Conservation (phyloP, 1,140 invertebrate species). For the Tetragonula clypearis region DNA sequence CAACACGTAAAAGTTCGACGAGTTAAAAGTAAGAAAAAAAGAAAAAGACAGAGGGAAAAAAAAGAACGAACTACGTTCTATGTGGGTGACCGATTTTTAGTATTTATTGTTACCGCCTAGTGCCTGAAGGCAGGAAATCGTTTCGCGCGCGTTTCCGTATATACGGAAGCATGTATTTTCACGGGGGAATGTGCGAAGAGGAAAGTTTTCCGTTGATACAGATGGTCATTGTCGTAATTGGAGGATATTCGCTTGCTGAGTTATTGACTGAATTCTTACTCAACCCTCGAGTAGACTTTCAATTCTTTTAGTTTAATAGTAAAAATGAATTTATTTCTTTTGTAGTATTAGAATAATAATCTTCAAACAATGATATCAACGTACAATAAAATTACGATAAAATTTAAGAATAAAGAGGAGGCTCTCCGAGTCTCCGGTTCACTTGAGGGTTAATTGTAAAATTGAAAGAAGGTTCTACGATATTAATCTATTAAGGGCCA, state of each 20-base stretch:
- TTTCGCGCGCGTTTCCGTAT: slow-evolving; percentile 10
- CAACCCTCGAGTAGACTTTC: neutral
- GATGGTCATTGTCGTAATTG: slow-evolving; percentile 30
- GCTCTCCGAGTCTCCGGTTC: too few relatives aligned
- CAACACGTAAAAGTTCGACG: neutral
- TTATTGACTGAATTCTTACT: neutral
- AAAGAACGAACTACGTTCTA: neutral
- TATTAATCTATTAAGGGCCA: neutral
- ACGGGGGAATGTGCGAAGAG: neutral
- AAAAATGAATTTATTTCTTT: too few relatives aligned
- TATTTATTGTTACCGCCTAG: slow-evolving; percentile 43
- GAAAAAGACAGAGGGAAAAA: neutral
- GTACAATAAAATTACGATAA: too few relatives aligned
- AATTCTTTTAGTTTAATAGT: too few relatives aligned
- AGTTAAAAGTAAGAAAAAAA: neutral
- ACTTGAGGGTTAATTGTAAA: too few relatives aligned
- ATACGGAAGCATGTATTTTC: neutral
- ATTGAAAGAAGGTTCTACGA: neutral
- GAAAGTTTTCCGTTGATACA: slow-evolving; percentile 2
- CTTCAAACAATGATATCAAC: too few relatives aligned
- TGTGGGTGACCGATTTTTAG: slow-evolving; percentile 19
- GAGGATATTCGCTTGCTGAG: slow-evolving; percentile 6
- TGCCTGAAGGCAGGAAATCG: slow-evolving; percentile 45
- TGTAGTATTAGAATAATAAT: too few relatives aligned
- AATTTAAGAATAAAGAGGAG: too few relatives aligned